Conservation (phyloP, 2,113 vertebrate genomes). For the Saiga tatarica region DNA sequence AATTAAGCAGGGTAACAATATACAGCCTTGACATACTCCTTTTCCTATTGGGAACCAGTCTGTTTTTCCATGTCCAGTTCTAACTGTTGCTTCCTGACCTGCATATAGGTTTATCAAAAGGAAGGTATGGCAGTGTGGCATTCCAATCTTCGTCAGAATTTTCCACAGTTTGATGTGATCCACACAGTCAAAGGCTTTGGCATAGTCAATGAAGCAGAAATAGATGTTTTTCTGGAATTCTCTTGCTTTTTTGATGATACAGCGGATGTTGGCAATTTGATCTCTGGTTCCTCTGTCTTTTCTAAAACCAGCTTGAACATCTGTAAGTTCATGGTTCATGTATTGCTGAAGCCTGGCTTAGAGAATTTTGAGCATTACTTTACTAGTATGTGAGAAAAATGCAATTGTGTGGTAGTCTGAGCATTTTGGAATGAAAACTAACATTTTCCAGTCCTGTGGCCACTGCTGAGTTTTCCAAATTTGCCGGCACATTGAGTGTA, state of each 20-base stretch:
- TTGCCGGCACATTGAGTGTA: background rate
- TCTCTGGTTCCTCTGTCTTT: background rate
- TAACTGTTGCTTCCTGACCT: background rate
- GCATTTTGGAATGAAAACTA: background rate
- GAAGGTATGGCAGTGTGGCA: rapidly evolving
- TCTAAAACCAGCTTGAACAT: background rate
- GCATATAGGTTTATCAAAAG: background rate
- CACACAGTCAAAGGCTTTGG: background rate
- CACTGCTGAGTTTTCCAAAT: background rate
- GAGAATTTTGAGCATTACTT: background rate
- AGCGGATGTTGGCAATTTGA: background rate
- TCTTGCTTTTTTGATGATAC: background rate
- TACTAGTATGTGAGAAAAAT: background rate
- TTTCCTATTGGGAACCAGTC: background rate
- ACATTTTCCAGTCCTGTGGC: background rate
- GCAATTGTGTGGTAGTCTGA: rapidly evolving
- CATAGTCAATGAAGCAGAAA: background rate
- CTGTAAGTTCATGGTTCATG: background rate
- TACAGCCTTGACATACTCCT: background rate
- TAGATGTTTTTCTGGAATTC: background rate
- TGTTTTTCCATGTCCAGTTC: background rate
- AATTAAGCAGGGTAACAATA: background rate
- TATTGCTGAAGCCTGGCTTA: background rate
- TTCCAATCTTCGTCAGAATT: background rate
- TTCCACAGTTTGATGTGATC: background rate